Conservation (phyloP, 1,140 invertebrate species). For the Lanistes nyassanus region DNA sequence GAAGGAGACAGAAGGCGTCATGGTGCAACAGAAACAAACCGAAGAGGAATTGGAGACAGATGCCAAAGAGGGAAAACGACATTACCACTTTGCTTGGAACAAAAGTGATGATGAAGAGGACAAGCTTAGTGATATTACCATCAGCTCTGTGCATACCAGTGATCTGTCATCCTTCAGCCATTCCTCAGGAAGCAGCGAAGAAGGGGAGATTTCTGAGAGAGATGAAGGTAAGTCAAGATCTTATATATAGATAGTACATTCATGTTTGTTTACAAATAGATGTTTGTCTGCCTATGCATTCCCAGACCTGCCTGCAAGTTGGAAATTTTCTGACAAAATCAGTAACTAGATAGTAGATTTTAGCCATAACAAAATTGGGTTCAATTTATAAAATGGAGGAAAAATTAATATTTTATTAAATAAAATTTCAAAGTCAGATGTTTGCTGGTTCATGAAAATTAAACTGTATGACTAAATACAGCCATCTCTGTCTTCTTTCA, state of each 20-base stretch:
- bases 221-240: conserved; percentile 12
- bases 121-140: conserved; percentile 51
- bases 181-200: conserved; percentile 32
- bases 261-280: neutral
- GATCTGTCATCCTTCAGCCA: conserved; percentile 68
- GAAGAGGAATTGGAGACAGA: conserved; percentile 7
- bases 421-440: no score
- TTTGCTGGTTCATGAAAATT: no score
- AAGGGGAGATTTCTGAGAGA: conserved; percentile 20
- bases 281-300: neutral
- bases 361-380: no score
- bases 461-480: no score
- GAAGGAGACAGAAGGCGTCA: neutral
- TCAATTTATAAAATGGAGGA: no score
- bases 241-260: neutral
- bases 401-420: no score
- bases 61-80: conserved; percentile 22
- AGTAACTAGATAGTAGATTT: neutral
- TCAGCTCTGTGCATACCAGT: conserved; percentile 69
- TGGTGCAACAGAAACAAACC: neutral
- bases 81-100: conserved; percentile 25
- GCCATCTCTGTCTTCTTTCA: no score
- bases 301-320: neutral
- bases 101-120: conserved; percentile 26
- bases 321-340: neutral